A percentile compares a stretch with the other conserved stretches of the same genome.
These are phyloP conservation scores for Caranx ignobilis DNA, from an alignment of 2,113 vertebrate genomes.

Conservation along the genomic window DNA sequence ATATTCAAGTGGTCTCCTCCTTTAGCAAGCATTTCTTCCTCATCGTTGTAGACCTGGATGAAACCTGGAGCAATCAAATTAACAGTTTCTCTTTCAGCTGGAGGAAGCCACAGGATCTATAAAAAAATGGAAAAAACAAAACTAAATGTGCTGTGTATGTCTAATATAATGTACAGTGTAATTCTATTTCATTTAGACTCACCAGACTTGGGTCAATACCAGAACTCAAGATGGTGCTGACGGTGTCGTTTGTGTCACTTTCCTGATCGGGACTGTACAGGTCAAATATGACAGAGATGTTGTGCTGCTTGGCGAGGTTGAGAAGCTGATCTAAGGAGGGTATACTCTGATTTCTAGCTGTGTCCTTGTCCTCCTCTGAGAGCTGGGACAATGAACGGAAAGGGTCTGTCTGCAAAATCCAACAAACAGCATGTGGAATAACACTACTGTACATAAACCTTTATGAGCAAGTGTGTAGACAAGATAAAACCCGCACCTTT, in stretches of 20 bases:
- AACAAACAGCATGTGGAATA: not conserved
- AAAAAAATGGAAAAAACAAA: conserved; percentile 14
- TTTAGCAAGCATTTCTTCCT: conserved; percentile 37
- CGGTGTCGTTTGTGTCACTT: conserved; percentile 79
- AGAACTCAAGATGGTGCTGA: conserved; percentile 78
- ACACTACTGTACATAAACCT: not conserved
- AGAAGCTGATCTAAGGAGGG: conserved; percentile 83
- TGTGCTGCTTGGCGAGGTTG: conserved; percentile 78
- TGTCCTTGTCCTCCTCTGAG: conserved; percentile 72
- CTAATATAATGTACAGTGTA: too few relatives aligned
- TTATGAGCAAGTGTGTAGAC: not conserved
- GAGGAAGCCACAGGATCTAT: conserved; percentile 93
- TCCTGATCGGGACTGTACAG: conserved; percentile 81
- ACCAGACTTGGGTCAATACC: conserved; percentile 83
- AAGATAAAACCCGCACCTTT: conserved; percentile 83
- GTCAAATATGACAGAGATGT: conserved; percentile 91
- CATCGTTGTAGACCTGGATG: conserved; percentile 86
- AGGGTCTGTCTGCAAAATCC: conserved; percentile 84
- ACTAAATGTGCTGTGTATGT: not conserved
- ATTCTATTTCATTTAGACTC: conserved; percentile 34
- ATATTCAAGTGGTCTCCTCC: conserved; percentile 83
- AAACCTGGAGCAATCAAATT: conserved; percentile 80
- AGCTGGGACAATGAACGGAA: conserved; percentile 84
- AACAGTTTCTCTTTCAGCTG: conserved; percentile 81
- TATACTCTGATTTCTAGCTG: conserved; percentile 81